Evolutionary conservation across 2,113 vertebrate species (phyloP).

Genomic region (Solenodon paradoxus): DNA sequence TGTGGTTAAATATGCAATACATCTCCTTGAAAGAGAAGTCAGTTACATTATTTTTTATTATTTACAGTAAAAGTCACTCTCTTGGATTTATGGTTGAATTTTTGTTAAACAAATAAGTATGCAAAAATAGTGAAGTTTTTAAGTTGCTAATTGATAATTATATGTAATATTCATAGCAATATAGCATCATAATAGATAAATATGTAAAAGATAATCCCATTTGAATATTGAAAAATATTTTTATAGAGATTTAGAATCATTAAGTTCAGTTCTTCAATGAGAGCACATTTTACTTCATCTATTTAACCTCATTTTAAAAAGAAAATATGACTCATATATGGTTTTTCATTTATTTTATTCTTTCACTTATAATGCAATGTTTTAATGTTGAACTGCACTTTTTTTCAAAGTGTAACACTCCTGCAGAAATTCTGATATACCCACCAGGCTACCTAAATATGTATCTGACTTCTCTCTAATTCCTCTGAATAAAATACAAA

Average conservation of each 20-base stretch:
- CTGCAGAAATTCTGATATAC: background rate
- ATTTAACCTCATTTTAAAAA: background rate
- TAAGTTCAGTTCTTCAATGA: background rate
- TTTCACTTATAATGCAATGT: background rate
- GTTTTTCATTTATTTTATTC: background rate
- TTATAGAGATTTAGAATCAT: background rate
- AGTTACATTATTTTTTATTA: background rate
- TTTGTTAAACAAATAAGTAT: background rate
- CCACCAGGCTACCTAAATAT: background rate
- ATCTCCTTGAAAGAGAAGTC: background rate
- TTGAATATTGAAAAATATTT: background rate
- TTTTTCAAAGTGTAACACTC: background rate
- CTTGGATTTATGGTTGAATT: conserved; percentile 28
- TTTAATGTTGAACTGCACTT: background rate
- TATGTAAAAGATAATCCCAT: background rate
- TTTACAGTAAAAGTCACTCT: background rate
- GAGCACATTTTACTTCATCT: background rate
- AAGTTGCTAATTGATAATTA: background rate
- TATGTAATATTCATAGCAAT: background rate
- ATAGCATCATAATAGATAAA: background rate
- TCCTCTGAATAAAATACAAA: background rate
- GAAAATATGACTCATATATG: no score
- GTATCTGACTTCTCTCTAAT: background rate
- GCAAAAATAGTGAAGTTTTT: background rate
- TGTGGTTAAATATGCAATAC: conserved; percentile 10